Evolutionary conservation across 2,113 vertebrate genomes (phyloP).

Genomic region (Hemichromis elongatus): DNA sequence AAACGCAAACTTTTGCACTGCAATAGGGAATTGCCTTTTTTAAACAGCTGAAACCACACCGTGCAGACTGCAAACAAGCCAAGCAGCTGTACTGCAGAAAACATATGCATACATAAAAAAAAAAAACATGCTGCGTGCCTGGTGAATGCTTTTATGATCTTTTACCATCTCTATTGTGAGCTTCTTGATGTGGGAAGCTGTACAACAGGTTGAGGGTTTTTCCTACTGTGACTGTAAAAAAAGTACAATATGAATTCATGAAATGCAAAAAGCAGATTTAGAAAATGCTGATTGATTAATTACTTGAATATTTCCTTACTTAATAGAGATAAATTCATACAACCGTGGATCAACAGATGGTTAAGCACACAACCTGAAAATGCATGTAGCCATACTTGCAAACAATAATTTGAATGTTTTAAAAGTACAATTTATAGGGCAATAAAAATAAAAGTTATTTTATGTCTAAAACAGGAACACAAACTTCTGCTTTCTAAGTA

Average conservation of each 20-base stretch:
- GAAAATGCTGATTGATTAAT: neutral
- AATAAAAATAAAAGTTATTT: neutral
- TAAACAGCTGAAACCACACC: conserved; percentile 18
- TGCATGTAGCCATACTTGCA: neutral
- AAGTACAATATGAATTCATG: neutral
- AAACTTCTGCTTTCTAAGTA: neutral
- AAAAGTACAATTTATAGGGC: neutral
- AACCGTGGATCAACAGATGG: neutral
- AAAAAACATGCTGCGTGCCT: neutral
- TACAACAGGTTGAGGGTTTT: neutral
- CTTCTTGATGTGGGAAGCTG: neutral
- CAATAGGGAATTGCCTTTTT: neutral
- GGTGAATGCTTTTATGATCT: neutral
- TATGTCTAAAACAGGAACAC: neutral
- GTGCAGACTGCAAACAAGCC: no score
- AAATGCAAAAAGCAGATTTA: neutral
- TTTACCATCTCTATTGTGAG: neutral
- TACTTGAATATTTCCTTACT: neutral
- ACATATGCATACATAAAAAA: neutral
- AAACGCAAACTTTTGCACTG: neutral
- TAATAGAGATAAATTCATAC: neutral
- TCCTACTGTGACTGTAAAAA: neutral
- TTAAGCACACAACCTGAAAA: neutral
- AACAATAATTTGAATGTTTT: neutral
- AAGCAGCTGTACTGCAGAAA: neutral